Conservation (phyloP, 92 coral and sea anemone species). For the Palythoa grandis region DNA sequence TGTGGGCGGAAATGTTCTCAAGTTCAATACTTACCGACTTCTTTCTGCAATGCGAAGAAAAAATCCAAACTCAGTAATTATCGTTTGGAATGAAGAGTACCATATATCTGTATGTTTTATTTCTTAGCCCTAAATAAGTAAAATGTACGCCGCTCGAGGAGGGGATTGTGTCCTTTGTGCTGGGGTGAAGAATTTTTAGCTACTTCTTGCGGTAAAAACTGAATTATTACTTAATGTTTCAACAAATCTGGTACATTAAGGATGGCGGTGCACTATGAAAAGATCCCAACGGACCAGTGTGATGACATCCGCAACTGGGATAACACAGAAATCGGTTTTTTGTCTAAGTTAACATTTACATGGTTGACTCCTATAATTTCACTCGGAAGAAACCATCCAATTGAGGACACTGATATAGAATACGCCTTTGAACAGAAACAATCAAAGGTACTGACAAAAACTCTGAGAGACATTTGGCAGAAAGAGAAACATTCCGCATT, state of each 20-base stretch:
- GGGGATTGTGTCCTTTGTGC: no score
- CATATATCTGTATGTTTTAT: no score
- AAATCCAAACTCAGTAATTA: no score
- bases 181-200: no score
- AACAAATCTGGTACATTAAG: background rate
- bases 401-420: conserved; percentile 24
- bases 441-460: background rate
- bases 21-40: no score
- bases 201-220: no score
- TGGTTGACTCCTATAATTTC: conserved; percentile 26
- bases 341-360: conserved; percentile 20
- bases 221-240: background rate
- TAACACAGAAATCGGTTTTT: background rate
- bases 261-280: conserved; percentile 16
- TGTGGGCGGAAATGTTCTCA: no score
- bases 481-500: background rate
- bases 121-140: no score
- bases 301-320: background rate
- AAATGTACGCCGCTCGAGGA: no score
- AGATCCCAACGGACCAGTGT: background rate
- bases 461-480: background rate
- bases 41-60: no score
- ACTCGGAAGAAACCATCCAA: conserved; percentile 16
- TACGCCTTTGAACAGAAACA: conserved; percentile 7
- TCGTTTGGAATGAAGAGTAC: no score